Evolutionary conservation across 2,888 invertebrate genomes (phyloP).

Genomic region (Drosophila paranaensis): DNA sequence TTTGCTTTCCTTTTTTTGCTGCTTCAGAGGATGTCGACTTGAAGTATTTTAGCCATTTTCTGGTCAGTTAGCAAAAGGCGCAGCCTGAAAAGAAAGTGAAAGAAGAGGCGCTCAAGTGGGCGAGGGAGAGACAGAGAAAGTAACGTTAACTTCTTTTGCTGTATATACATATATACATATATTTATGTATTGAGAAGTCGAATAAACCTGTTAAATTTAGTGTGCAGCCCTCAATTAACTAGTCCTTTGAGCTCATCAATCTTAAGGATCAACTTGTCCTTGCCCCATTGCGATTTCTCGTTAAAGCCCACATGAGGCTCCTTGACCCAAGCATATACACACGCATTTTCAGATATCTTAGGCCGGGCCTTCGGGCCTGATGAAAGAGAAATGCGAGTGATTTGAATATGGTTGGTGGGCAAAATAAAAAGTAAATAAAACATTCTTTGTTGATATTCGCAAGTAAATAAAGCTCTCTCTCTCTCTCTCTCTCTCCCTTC

Average conservation of each 20-base stretch:
- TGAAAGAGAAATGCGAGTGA: slow-evolving; percentile 6
- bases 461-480: slow-evolving; percentile 7
- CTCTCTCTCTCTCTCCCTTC: no score
- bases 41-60: slow-evolving; percentile 74
- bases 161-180: background rate
- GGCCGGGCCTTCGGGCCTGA: background rate
- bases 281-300: no score
- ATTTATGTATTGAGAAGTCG: background rate
- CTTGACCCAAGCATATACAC: background rate
- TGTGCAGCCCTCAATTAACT: no score
- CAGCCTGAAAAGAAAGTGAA: slow-evolving; percentile 4
- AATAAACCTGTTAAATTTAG: no score
- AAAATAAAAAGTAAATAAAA: slow-evolving; percentile 47
- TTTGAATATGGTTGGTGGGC: slow-evolving; percentile 33
- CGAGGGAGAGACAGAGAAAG: background rate
- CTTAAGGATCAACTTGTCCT: no score
- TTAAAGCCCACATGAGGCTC: background rate
- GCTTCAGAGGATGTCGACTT: slow-evolving; percentile 55
- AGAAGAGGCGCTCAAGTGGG: background rate
- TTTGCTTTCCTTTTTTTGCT: background rate
- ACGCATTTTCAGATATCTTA: background rate
- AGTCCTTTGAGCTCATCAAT: no score
- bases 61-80: slow-evolving; percentile 56
- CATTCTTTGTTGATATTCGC: slow-evolving; percentile 43
- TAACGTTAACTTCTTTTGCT: background rate